Conservation (phyloP, 2,888 invertebrate genomes). For the Chirona hameri region DNA sequence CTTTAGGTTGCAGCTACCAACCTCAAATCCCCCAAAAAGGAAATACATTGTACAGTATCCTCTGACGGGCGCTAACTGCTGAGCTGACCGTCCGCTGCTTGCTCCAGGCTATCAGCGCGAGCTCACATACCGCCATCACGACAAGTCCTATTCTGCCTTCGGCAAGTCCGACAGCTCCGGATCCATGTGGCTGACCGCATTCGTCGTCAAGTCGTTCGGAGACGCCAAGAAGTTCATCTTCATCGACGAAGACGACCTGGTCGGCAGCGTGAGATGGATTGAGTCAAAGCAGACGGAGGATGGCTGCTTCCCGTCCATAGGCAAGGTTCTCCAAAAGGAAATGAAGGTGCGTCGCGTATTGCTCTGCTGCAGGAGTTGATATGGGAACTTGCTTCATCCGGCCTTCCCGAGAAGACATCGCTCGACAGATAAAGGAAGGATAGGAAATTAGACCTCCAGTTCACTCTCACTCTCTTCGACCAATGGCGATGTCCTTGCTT, state of each 20-base stretch:
- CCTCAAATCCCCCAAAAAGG: too few relatives aligned
- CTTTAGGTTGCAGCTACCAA: too few relatives aligned
- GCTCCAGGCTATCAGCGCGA: slow-evolving; percentile 70
- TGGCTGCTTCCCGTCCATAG: slow-evolving; percentile 39
- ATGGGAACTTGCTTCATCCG: too few relatives aligned
- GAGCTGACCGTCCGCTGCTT: neutral
- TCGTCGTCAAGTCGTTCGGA: slow-evolving; percentile 66
- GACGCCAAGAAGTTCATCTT: slow-evolving; percentile 56
- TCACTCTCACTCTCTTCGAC: too few relatives aligned
- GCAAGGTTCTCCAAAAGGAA: slow-evolving; percentile 41
- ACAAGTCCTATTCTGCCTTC: slow-evolving; percentile 79
- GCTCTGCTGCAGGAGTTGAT: neutral
- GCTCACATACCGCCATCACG: slow-evolving; percentile 66
- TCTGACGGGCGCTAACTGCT: too few relatives aligned
- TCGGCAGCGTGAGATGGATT: slow-evolving; percentile 50
- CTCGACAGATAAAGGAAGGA: too few relatives aligned
- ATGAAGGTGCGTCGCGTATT: slow-evolving; percentile 40
- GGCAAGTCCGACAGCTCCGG: slow-evolving; percentile 62
- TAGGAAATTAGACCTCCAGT: too few relatives aligned
- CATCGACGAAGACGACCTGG: slow-evolving; percentile 54
- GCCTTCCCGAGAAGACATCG: too few relatives aligned
- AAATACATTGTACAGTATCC: too few relatives aligned
- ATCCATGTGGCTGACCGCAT: slow-evolving; percentile 74
- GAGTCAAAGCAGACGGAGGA: slow-evolving; percentile 40
- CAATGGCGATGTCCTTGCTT: too few relatives aligned